These are phyloP conservation scores for Patella ulyssiponensis DNA, from an alignment of 2,888 invertebrate species.

Conservation along the genomic window DNA sequence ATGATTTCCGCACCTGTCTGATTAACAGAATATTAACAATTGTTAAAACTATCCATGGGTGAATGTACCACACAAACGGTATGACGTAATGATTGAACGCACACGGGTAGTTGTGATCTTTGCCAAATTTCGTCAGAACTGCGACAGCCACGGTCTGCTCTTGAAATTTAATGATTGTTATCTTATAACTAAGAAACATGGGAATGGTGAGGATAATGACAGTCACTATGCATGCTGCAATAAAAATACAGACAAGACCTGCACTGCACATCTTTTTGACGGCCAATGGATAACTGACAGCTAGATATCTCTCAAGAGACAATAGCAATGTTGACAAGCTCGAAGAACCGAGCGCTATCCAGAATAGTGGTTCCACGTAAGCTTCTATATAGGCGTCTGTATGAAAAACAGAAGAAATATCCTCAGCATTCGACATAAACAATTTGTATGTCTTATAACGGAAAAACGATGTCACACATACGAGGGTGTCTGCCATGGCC, in stretches of 20 bases:
- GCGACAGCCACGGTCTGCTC: constrained; percentile 34
- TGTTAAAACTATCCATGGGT: constrained; percentile 44
- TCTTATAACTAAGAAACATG: constrained; percentile 40
- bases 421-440: constrained; percentile 40
- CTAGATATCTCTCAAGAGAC: constrained; percentile 49
- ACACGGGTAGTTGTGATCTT: constrained; percentile 40
- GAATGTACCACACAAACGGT: constrained; percentile 49
- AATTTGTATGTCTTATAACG: constrained; percentile 50
- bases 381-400: constrained; percentile 47
- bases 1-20: constrained; percentile 40
- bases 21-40: constrained; percentile 42
- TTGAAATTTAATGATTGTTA: constrained; percentile 30
- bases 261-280: constrained; percentile 39
- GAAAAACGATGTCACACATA: constrained; percentile 52
- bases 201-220: constrained; percentile 40
- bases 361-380: constrained; percentile 49
- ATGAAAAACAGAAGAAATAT: constrained; percentile 37
- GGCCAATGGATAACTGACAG: constrained; percentile 43
- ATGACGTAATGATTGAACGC: constrained; percentile 45
- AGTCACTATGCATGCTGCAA: constrained; percentile 24
- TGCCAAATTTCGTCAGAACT: constrained; percentile 36
- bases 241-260: constrained; percentile 31
- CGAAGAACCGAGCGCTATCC: constrained; percentile 46
- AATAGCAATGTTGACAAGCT: constrained; percentile 48
- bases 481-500: constrained; percentile 50